Conservation (phyloP, 2,797 vertebrate species). For the Crossoptilon crossoptilon region DNA sequence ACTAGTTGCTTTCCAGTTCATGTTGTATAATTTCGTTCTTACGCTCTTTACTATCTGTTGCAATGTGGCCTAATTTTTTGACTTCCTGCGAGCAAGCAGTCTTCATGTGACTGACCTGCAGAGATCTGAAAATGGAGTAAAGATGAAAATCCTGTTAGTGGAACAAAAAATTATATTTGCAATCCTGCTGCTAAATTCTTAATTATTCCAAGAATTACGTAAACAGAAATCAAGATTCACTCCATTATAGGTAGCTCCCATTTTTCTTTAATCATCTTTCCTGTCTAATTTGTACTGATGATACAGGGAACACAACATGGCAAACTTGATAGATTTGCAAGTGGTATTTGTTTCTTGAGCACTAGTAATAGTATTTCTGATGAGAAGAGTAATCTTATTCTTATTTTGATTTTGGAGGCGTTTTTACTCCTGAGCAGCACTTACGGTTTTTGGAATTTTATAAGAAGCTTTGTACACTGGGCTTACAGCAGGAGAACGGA, state of each 20-base stretch:
- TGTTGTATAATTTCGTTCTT: background rate
- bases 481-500: conserved; percentile 90
- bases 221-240: background rate
- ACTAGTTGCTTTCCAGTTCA: background rate
- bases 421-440: conserved; percentile 92
- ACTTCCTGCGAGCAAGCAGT: background rate
- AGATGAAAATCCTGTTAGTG: background rate
- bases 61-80: background rate
- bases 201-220: background rate
- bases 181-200: background rate
- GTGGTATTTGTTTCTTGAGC: background rate
- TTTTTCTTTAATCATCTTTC: background rate
- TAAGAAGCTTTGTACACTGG: conserved; percentile 89
- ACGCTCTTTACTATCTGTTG: background rate
- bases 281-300: background rate
- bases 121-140: background rate
- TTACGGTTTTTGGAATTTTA: conserved; percentile 91
- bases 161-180: background rate
- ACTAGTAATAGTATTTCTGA: conserved; percentile 40
- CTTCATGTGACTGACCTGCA: background rate
- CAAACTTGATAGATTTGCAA: background rate
- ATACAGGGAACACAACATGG: background rate
- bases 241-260: background rate
- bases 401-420: conserved; percentile 78
- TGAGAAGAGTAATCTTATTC: conserved; percentile 13